phyloP scores from a whole-genome alignment of 2,888 invertebrate species.

The Acanthoscelides obtectus region DNA sequence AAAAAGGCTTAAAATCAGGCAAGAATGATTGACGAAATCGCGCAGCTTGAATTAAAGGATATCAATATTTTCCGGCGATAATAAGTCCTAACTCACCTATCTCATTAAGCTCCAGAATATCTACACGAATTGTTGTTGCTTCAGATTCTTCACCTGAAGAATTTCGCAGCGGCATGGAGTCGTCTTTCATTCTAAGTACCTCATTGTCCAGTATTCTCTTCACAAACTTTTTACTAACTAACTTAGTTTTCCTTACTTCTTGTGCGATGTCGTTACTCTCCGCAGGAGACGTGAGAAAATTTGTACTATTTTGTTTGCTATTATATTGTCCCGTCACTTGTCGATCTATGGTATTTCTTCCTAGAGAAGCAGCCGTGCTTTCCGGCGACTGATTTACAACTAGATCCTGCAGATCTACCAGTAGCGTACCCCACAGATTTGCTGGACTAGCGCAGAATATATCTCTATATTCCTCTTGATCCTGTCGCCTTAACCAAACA shows the following conservation, averaged over 20 bases:
- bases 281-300: neutral
- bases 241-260: neutral
- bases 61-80: too few species aligned
- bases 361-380: neutral
- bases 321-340: neutral
- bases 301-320: neutral
- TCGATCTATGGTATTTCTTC: neutral
- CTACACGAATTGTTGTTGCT: neutral
- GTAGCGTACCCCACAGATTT: conserved; percentile 40
- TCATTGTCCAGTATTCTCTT: neutral
- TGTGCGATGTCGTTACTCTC: neutral
- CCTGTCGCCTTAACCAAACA: conserved; percentile 60
- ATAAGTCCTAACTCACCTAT: conserved; percentile 6
- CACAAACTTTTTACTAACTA: neutral
- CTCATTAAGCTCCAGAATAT: neutral
- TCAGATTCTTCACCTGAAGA: neutral
- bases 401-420: conserved; percentile 40
- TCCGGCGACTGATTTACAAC: neutral
- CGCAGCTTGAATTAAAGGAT: too few species aligned
- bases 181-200: neutral
- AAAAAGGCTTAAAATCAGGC: too few species aligned
- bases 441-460: conserved; percentile 47
- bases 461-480: conserved; percentile 41
- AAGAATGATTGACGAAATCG: too few species aligned
- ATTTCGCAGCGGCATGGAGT: neutral